A percentile compares a stretch with the other conserved stretches of the same genome.
Conservation (phyloP, 35 echinoderm and acorn worm species). For the Ophiothrix spiculata region DNA sequence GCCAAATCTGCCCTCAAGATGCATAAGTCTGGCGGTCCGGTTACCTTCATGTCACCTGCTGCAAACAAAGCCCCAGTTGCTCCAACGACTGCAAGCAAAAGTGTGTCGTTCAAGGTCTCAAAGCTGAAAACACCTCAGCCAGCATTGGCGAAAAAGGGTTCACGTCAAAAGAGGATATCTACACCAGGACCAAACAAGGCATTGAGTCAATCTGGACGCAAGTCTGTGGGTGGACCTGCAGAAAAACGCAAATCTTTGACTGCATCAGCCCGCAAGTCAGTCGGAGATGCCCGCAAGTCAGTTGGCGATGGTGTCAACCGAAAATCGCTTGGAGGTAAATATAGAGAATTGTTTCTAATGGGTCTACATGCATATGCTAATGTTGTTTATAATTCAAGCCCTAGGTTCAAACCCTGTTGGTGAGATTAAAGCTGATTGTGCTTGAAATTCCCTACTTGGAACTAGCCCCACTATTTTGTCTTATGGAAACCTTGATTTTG, state of each 20-base stretch:
- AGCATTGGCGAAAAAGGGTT: slow-evolving; percentile 28
- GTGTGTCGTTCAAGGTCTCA: slow-evolving; percentile 68
- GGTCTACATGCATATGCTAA: too few species aligned
- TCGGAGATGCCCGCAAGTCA: slow-evolving; percentile 23
- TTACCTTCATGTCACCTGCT: not conserved
- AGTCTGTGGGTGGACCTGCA: not conserved
- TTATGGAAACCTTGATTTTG: not conserved
- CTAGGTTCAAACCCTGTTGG: too few species aligned
- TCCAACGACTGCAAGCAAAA: slow-evolving; percentile 12
- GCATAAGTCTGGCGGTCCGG: not conserved
- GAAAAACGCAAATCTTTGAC: slow-evolving; percentile 45
- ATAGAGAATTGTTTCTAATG: not conserved
- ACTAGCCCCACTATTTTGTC: not conserved
- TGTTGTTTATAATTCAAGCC: too few species aligned
- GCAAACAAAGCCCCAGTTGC: not conserved
- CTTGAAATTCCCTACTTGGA: not conserved
- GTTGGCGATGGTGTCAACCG: slow-evolving; percentile 8
- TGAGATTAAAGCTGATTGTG: too few species aligned
- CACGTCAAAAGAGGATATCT: slow-evolving; percentile 21
- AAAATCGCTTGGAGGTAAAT: slow-evolving; percentile 49
- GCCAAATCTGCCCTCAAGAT: not conserved
- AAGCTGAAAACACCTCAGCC: slow-evolving; percentile 68
- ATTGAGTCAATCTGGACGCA: slow-evolving; percentile 11
- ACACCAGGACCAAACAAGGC: slow-evolving; percentile 58
- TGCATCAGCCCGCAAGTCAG: slow-evolving; percentile 33